Base-by-base conservation (phyloP, 2,113 vertebrate species). In the Crotalus helleri region DNA sequence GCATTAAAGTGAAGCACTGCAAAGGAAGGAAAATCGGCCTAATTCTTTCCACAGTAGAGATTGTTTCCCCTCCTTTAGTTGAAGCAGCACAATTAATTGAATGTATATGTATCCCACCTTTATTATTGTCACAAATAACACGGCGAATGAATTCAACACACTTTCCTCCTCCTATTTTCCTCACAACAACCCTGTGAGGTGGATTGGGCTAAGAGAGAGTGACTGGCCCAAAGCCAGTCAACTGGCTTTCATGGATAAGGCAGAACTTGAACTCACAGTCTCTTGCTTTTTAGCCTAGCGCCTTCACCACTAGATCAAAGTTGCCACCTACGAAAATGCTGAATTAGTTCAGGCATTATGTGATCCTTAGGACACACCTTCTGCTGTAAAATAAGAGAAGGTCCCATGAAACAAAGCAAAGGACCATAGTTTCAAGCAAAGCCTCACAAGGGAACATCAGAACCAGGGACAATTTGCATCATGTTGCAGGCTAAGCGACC, bases 401-500 rank as follows among this genome's bases (percentile, higher is more conserved):
- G 59, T 2, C 29, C 29, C 2, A 8, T 49, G 26, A 51, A 51
- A 29, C 44, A 61, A 21, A 19, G 49, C 46, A 59, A 24, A 33
- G 55, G 88, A 46, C 8, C 17, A 59, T 21, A 24, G 29, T 13
- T 46, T 39, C 11, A 29, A 13, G 21, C 58, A 61, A 55, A n/a
- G 29, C 53, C 53, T 3, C 26, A 88, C 1, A 57, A 33, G 39
- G 55, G n/a, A 53, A 4, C 17, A 1, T 15, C 3, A 24, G 44
- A 5, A 49, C 55, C 55, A 19, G 55, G 4, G 55, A 57, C 4
- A 57, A 57, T 57, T 19, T 19, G 55, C 5, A 19, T 57, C 1
- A 4, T 57, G 8, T 51, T 51, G 49, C 49, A 51, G 55, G 90
- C 94, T 94, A 92, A 92, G 96, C 74, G n/a, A 39, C 86, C 91